Base-by-base conservation (phyloP, 2,113 vertebrate genomes). In the Sapajus apella region DNA sequence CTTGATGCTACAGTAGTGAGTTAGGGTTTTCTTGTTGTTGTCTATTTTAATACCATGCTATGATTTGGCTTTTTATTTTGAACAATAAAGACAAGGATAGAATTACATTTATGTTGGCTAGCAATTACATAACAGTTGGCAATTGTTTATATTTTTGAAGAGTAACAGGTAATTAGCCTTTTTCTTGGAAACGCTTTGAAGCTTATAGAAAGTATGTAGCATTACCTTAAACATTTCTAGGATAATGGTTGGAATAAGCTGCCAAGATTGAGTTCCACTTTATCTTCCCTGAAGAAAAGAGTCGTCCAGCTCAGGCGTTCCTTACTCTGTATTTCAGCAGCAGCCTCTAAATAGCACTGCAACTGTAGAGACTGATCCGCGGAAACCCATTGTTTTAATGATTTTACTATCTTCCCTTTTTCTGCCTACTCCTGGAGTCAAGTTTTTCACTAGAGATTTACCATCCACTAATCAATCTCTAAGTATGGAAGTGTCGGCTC, bases 51-150 rank as follows among this genome's bases (percentile, higher is more conserved):
- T 68, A 40, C 47, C 13, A 8, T 75, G 37, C 21, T 8, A 25
- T 50, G 50, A 84, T 93, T 94, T 58, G 76, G 32, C 75, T 84
- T 91, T 87, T 79, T 81, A 84, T 80, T 95, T 77, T 89, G 45
- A 93, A 87, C 11, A 66, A 18, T 80, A 82, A 92, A 66, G 52
- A 52, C n/a, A 83, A 87, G 55, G 50, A 58, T 93, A 73, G 82
- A 72, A 81, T 89, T 85, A 61, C 72, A 85, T 66, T 23, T 8
- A 4, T 13, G 30, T 87, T 81, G 64, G 21, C 43, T 88, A 64
- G 43, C 55, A 70, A 18, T 52, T 17, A 18, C 52, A 6, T 52
- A 52, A 52, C 52, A 52, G 17, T 43, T 88, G 56, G 43, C 55
- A 70, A 45, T 50, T 86, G 81, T 20, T 40, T 89, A 2, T 85